Percentiles rank a stretch among this genome's conserved stretches.
phyloP scores from a whole-genome alignment of 2,797 vertebrate genomes.

The Parauchenoglanis ngamensis region DNA sequence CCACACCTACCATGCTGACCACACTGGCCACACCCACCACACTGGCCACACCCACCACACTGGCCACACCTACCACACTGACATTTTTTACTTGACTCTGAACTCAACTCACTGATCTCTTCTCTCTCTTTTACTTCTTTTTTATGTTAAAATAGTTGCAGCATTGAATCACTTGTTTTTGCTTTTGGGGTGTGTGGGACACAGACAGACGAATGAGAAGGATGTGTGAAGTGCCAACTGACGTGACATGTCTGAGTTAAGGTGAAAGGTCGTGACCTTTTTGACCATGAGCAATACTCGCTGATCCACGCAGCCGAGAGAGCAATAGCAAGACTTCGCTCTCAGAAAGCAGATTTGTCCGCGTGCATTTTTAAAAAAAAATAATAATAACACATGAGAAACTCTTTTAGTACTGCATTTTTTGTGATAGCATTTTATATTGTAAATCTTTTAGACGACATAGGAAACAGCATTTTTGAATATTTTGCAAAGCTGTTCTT shows the following conservation, averaged over 20 bases:
- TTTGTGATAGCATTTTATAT: constrained; percentile 83
- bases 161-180: constrained; percentile 38
- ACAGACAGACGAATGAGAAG: constrained; percentile 61
- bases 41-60: not conserved
- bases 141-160: not conserved
- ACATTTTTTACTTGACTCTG: not conserved
- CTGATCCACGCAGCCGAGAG: constrained; percentile 70
- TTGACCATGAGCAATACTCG: constrained; percentile 83
- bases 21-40: not conserved
- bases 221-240: constrained; percentile 87
- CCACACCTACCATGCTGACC: not conserved
- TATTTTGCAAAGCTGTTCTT: constrained; percentile 50
- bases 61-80: not conserved
- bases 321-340: constrained; percentile 78
- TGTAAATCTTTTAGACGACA: constrained; percentile 67
- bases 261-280: constrained; percentile 68
- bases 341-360: constrained; percentile 52
- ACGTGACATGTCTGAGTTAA: constrained; percentile 86
- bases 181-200: constrained; percentile 58
- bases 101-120: not conserved
- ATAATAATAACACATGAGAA: not conserved
- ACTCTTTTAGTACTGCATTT: constrained; percentile 85
- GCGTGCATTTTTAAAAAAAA: constrained; percentile 70
- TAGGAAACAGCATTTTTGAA: constrained; percentile 66
- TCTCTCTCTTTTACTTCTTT: not conserved